Evolutionary conservation across 2,797 vertebrate genomes (phyloP).

Genomic region (Trematomus bernacchii): DNA sequence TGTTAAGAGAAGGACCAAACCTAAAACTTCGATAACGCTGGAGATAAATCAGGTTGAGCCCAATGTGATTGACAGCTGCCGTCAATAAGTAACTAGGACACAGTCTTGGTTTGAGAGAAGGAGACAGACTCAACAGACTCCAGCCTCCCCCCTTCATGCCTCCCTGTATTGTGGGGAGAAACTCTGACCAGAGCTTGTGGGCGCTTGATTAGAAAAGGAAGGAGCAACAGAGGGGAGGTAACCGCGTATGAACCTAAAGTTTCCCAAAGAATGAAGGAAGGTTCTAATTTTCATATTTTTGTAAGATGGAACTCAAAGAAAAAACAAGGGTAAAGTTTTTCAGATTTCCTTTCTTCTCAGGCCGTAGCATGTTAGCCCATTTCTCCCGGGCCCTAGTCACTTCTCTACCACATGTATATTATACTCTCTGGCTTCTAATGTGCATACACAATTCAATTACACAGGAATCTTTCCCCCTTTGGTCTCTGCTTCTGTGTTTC

Average conservation of each 20-base stretch:
- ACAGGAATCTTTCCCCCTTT: constrained; percentile 68
- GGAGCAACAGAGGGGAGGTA: constrained; percentile 64
- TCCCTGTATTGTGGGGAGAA: constrained; percentile 75
- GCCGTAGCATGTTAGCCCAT: constrained; percentile 46
- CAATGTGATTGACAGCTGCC: constrained; percentile 61
- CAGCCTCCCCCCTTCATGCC: constrained; percentile 45
- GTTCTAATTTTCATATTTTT: constrained; percentile 79
- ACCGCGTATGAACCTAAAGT: constrained; percentile 75
- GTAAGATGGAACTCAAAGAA: constrained; percentile 56
- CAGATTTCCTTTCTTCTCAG: constrained; percentile 22
- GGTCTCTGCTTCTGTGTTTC: constrained; percentile 72
- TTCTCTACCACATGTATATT: constrained; percentile 73
- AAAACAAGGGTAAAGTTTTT: constrained; percentile 52
- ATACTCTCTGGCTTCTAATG: constrained; percentile 74
- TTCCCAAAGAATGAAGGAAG: constrained; percentile 76
- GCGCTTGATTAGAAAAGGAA: constrained; percentile 73
- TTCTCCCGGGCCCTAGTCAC: constrained; percentile 63
- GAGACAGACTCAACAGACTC: constrained; percentile 57
- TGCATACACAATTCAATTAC: constrained; percentile 80
- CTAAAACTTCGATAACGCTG: neutral
- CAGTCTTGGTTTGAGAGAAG: constrained; percentile 29
- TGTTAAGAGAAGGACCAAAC: neutral
- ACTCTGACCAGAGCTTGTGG: constrained; percentile 61
- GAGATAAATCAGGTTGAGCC: constrained; percentile 21
- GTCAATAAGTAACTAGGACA: constrained; percentile 49